Percentiles rank a stretch among this genome's conserved stretches.
Evolutionary conservation across 2,113 vertebrate genomes (phyloP).

Genomic region (Pluvialis apricaria): DNA sequence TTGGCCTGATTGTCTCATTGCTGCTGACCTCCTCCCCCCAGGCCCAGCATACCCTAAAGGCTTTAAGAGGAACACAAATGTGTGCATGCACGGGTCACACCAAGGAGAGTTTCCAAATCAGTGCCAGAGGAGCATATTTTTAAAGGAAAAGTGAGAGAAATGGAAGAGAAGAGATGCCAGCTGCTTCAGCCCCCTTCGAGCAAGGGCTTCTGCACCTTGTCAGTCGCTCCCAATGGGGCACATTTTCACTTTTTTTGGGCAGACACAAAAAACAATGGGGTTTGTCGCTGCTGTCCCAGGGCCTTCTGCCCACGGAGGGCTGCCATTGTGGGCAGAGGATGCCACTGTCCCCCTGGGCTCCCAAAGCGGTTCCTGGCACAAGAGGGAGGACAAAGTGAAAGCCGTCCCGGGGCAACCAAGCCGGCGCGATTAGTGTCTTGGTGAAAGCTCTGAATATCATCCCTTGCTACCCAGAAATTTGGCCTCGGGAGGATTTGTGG

Average conservation of each 20-base stretch:
- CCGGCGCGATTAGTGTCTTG: accelerated
- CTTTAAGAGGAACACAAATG: not conserved
- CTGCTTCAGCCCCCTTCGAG: not conserved
- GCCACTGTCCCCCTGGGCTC: not conserved
- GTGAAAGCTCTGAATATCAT: not conserved
- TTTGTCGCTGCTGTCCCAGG: not conserved
- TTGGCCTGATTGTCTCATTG: not conserved
- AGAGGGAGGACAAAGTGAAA: not conserved
- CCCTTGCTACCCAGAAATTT: not conserved
- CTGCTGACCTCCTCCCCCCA: not conserved
- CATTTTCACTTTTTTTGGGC: not conserved
- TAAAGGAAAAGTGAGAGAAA: not conserved
- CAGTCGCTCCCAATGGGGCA: not conserved
- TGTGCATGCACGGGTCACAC: not conserved
- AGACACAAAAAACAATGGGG: not conserved
- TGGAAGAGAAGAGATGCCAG: not conserved
- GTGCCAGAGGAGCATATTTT: not conserved
- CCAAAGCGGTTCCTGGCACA: not conserved
- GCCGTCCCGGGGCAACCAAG: not conserved
- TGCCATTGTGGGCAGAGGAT: not conserved
- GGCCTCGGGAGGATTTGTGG: not conserved
- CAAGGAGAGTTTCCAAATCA: not conserved
- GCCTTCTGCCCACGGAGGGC: not conserved
- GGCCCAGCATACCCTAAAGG: not conserved
- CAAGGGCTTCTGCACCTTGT: not conserved